Percentiles rank a stretch among this genome's conserved stretches.
These are phyloP conservation scores for Terebella lapidaria DNA, from an alignment of 2,888 invertebrate species.

Conservation along the genomic window DNA sequence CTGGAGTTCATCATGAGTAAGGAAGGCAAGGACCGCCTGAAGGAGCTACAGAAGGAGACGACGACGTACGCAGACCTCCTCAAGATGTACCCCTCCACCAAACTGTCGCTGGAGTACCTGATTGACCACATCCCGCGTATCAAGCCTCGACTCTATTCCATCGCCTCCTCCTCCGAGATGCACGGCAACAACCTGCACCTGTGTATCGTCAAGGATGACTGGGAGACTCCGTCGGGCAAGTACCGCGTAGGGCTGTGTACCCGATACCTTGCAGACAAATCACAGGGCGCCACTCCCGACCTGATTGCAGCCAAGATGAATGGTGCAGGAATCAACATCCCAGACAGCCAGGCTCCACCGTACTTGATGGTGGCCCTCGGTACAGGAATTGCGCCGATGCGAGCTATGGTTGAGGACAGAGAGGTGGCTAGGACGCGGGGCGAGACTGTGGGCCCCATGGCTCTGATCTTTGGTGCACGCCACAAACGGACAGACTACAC, in stretches of 20 bases:
- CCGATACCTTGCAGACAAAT: slow-evolving; percentile 14
- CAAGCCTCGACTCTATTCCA: slow-evolving; percentile 27
- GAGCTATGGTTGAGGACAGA: slow-evolving; percentile 26
- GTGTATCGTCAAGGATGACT: slow-evolving; percentile 28
- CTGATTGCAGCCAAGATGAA: slow-evolving; percentile 21
- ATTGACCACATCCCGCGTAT: slow-evolving; percentile 26
- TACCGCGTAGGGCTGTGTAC: slow-evolving; percentile 19
- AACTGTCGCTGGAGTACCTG: slow-evolving; percentile 23
- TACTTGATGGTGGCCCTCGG: slow-evolving; percentile 27
- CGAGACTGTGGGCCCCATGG: slow-evolving; percentile 25
- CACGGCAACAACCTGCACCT: slow-evolving; percentile 23
- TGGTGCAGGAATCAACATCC: slow-evolving; percentile 27
- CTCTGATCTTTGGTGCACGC: slow-evolving; percentile 27
- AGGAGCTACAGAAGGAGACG: slow-evolving; percentile 20
- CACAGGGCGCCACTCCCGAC: slow-evolving; percentile 15
- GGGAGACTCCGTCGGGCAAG: slow-evolving; percentile 19
- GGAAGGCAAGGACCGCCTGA: slow-evolving; percentile 20
- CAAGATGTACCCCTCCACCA: slow-evolving; percentile 20
- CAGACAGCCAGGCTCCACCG: slow-evolving; percentile 21
- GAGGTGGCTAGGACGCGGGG: slow-evolving; percentile 21
- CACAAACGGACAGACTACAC: slow-evolving; percentile 26
- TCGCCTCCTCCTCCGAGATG: slow-evolving; percentile 25
- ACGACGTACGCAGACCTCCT: slow-evolving; percentile 25
- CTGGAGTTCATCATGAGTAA: slow-evolving; percentile 21
- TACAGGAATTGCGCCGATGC: slow-evolving; percentile 26